Conservation (phyloP, 2,113 vertebrate species). For the Chaetorhynchus papuensis region DNA sequence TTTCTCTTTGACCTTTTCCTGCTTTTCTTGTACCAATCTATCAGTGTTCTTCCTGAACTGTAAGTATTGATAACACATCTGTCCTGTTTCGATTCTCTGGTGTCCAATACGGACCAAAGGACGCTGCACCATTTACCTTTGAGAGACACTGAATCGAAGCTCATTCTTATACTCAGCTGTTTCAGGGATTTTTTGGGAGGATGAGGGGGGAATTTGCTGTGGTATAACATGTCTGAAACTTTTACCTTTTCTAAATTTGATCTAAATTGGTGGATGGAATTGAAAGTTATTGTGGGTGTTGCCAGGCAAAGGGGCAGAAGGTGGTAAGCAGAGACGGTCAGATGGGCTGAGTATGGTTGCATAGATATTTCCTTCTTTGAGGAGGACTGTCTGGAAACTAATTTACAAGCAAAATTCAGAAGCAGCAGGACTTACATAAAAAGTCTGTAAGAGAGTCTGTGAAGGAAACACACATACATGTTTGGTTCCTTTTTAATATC, state of each 20-base stretch:
- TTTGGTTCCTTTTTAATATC: neutral
- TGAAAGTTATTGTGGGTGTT: neutral
- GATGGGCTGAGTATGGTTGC: neutral
- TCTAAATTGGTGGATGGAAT: neutral
- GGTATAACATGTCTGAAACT: neutral
- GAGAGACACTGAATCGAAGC: fast-evolving
- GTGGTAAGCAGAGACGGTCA: neutral
- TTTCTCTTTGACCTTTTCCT: neutral
- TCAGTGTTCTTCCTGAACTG: neutral
- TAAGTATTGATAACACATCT: neutral
- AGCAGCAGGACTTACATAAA: neutral
- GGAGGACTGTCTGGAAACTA: neutral
- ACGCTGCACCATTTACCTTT: neutral
- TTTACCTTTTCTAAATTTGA: neutral
- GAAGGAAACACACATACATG: neutral
- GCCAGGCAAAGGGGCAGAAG: neutral
- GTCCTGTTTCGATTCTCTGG: neutral
- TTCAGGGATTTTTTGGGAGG: neutral
- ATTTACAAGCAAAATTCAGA: neutral
- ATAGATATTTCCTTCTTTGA: neutral
- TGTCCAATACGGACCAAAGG: neutral
- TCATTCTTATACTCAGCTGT: neutral
- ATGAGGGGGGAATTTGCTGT: neutral
- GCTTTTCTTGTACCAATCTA: neutral
- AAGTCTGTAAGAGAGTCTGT: neutral